These are phyloP conservation scores for Caradrina kadenii DNA, from an alignment of 2,888 invertebrate species.

Conservation along the genomic window DNA sequence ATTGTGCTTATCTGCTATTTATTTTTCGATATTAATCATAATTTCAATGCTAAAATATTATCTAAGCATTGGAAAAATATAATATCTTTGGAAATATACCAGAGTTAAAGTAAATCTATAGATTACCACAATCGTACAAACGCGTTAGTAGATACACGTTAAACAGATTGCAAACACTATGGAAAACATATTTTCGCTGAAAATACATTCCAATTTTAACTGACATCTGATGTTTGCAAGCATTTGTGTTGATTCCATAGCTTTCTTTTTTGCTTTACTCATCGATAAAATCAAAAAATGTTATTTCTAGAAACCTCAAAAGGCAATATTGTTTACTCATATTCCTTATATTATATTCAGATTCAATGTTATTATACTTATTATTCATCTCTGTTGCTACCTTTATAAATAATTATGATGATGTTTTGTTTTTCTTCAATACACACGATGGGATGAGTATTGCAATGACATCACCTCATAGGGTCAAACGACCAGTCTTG, in stretches of 20 bases:
- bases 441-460: conserved; percentile 45
- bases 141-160: conserved; percentile 60
- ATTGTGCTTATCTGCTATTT: conserved; percentile 56
- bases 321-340: conserved; percentile 3
- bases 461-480: conserved; percentile 65
- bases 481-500: conserved; percentile 65
- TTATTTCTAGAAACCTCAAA: neutral
- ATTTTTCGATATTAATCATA: conserved; percentile 40
- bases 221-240: conserved; percentile 48
- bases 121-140: conserved; percentile 66
- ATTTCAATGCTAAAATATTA: conserved; percentile 65
- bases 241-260: conserved; percentile 14
- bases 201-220: conserved; percentile 41
- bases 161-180: conserved; percentile 60
- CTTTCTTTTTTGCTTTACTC: neutral
- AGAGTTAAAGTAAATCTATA: conserved; percentile 53
- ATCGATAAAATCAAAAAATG: neutral
- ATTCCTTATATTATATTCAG: conserved; percentile 38
- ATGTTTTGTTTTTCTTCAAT: conserved; percentile 57
- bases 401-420: conserved; percentile 56
- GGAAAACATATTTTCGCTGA: conserved; percentile 66
- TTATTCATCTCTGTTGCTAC: conserved; percentile 33
- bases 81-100: conserved; percentile 69
- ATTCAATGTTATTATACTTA: conserved; percentile 13
- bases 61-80: conserved; percentile 65